phyloP scores from a whole-genome alignment of 1,140 invertebrate genomes.

The Scylla paramamosain region DNA sequence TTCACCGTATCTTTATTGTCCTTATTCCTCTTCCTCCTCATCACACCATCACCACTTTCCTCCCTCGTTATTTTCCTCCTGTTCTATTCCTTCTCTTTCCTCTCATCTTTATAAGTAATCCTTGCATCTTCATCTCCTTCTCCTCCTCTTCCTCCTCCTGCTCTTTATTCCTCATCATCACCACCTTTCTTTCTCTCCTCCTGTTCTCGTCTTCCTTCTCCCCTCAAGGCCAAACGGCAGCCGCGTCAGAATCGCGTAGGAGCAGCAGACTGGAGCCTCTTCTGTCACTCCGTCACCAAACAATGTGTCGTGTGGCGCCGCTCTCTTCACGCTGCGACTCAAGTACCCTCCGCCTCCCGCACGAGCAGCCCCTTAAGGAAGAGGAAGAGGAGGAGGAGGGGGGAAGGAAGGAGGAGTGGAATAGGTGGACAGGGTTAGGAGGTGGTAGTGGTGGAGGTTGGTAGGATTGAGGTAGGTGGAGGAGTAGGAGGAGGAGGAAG shows the following conservation, averaged over 20 bases:
- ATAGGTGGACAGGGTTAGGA: neutral
- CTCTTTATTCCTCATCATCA: neutral
- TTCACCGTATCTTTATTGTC: too few species aligned
- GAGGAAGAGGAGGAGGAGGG: neutral
- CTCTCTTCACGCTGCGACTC: neutral
- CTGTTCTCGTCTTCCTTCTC: neutral
- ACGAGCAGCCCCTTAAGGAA: neutral
- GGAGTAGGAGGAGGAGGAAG: neutral
- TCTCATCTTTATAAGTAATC: too few species aligned
- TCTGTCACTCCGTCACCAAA: slow-evolving; percentile 18
- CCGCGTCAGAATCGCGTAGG: neutral
- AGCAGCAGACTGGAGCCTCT: neutral
- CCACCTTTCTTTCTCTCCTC: neutral
- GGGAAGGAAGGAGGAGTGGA: neutral
- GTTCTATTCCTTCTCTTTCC: too few species aligned
- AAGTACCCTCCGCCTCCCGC: neutral
- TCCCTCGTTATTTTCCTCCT: too few species aligned
- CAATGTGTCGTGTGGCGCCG: neutral
- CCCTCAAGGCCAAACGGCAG: neutral
- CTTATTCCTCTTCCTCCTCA: too few species aligned
- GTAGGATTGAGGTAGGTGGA: too few species aligned
- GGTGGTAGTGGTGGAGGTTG: too few species aligned
- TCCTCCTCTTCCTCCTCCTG: too few species aligned
- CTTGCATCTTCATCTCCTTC: too few species aligned
- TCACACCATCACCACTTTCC: too few species aligned